A percentile compares a stretch with the other conserved stretches of the same genome.
These are phyloP conservation scores for Apotomis betuletana DNA, from an alignment of 2,888 invertebrate genomes.

Conservation along the genomic window DNA sequence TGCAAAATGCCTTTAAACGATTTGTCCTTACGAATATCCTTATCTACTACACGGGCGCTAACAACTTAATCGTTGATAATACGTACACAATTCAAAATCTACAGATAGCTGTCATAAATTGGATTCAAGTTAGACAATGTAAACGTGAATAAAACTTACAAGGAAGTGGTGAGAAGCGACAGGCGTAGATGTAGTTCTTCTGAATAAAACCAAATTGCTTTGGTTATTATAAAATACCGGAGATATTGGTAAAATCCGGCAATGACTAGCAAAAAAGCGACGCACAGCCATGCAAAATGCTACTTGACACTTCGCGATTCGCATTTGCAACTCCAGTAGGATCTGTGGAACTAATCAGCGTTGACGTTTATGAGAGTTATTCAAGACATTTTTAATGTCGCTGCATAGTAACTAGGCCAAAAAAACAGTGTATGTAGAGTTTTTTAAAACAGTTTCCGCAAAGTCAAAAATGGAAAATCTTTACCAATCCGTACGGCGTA, in stretches of 20 bases:
- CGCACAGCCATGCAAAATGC: constrained; percentile 67
- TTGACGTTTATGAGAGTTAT: constrained; percentile 10
- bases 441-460: no score
- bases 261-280: constrained; percentile 79
- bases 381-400: constrained; percentile 8
- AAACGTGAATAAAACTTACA: constrained; percentile 54
- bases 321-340: neutral
- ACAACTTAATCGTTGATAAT: constrained; percentile 29
- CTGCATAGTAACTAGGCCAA: neutral
- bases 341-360: neutral
- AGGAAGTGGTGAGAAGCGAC: constrained; percentile 47
- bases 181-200: constrained; percentile 45
- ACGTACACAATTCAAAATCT: constrained; percentile 41
- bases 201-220: constrained; percentile 48
- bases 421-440: neutral
- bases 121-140: constrained; percentile 25
- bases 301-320: constrained; percentile 63
- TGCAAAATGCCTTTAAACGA: neutral
- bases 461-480: no score
- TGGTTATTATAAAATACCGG: constrained; percentile 60
- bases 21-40: constrained; percentile 21
- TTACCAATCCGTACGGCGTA: no score
- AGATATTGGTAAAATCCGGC: constrained; percentile 69
- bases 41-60: constrained; percentile 28
- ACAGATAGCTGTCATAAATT: constrained; percentile 38